Conservation (phyloP, 1,140 invertebrate genomes). For the Gonatopus flavifemur region DNA sequence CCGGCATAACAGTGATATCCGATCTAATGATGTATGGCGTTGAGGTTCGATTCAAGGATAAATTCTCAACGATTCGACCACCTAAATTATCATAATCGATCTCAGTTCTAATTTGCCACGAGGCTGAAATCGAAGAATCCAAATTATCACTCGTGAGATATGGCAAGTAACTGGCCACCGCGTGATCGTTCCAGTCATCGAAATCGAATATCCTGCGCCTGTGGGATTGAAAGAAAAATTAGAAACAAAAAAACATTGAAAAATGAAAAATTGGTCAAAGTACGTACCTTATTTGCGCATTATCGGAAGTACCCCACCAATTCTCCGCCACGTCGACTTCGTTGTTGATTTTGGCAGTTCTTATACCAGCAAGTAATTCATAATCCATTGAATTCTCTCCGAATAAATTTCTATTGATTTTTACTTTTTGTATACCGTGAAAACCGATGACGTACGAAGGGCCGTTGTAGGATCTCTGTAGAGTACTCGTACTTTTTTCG, state of each 20-base stretch:
- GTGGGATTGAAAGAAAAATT: not conserved
- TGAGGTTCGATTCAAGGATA: constrained; percentile 68
- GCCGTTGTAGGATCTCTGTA: constrained; percentile 54
- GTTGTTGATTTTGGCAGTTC: constrained; percentile 85
- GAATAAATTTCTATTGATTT: constrained; percentile 88
- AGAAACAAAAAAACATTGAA: not conserved
- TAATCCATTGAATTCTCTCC: constrained; percentile 87
- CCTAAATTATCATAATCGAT: constrained; percentile 74
- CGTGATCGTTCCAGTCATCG: constrained; percentile 99
- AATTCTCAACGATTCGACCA: constrained; percentile 77
- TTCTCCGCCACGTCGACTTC: constrained; percentile 88
- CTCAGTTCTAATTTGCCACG: constrained; percentile 58
- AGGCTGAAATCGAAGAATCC: constrained; percentile 73
- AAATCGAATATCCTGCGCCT: constrained; percentile 93
- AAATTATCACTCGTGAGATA: constrained; percentile 79
- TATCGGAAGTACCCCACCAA: constrained; percentile 89
- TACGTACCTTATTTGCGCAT: constrained; percentile 64
- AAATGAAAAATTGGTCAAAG: not conserved
- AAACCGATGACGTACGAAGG: constrained; percentile 88
- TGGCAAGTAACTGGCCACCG: constrained; percentile 85
- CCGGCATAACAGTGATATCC: constrained; percentile 97
- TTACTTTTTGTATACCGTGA: constrained; percentile 92
- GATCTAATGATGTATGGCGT: constrained; percentile 82
- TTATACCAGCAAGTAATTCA: constrained; percentile 89
- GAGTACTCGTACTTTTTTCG: constrained; percentile 36